phyloP scores from a whole-genome alignment of 64 coral and sea anemone species.

The Platygyra sinensis region DNA sequence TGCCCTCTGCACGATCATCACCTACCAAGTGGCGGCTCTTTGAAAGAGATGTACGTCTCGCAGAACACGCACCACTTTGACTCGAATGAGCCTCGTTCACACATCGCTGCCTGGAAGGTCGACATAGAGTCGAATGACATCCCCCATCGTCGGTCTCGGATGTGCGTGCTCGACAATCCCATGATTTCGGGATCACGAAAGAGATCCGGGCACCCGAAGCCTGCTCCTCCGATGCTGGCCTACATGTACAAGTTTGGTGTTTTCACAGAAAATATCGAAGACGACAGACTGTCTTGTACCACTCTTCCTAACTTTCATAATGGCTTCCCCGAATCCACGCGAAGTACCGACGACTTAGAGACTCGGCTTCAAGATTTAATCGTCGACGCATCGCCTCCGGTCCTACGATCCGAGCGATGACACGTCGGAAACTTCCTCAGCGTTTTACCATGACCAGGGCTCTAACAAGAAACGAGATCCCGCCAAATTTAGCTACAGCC shows the following conservation, averaged over 20 bases:
- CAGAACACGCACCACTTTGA: slow-evolving; percentile 89
- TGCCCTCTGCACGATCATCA: not conserved
- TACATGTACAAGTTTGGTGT: slow-evolving; percentile 21
- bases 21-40: not conserved
- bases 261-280: slow-evolving; percentile 44
- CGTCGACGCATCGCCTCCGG: slow-evolving; percentile 53
- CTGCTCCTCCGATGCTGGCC: slow-evolving; percentile 66
- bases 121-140: slow-evolving; percentile 83
- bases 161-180: slow-evolving; percentile 83
- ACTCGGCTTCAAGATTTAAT: slow-evolving; percentile 53
- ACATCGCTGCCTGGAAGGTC: slow-evolving; percentile 89
- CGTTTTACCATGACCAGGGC: too few species aligned
- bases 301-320: slow-evolving; percentile 17
- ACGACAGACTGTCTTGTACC: slow-evolving; percentile 37
- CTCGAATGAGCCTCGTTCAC: slow-evolving; percentile 62
- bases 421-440: slow-evolving; percentile 81
- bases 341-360: too few species aligned
- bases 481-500: too few species aligned
- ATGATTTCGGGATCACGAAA: too few species aligned
- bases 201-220: slow-evolving; percentile 70
- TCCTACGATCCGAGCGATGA: slow-evolving; percentile 89
- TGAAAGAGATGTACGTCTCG: too few species aligned
- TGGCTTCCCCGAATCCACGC: slow-evolving; percentile 40
- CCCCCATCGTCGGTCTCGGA: slow-evolving; percentile 78
- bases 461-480: too few species aligned